Base-by-base conservation (phyloP, 2,888 invertebrate species). In the Blastobasis lacticolella region DNA sequence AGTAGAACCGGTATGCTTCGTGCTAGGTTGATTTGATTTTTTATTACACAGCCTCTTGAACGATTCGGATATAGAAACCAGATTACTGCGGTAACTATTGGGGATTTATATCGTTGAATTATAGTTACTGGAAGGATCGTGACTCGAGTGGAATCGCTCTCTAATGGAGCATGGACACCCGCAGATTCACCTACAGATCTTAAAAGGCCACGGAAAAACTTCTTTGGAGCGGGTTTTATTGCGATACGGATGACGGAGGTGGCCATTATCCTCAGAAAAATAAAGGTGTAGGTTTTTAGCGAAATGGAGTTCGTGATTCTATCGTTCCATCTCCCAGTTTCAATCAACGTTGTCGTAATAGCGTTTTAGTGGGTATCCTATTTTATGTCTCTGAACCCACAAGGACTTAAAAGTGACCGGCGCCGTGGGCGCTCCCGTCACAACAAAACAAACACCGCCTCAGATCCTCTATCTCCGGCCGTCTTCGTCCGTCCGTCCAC, bases 381-480 rank as follows among this genome's bases (percentile, higher is more conserved):
- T 23, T 23, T 23, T 23, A 23, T 23, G 23, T 23, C 23, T 23
- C 1, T 23, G 23, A 23, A 23, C 23, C 43, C 45, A n/a, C 47
- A 50, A 49, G 50, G 45, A 51, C 53, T 64, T 56, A 68, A 64
- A 66, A 60, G 57, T 45, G 60, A 71, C 74, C 78, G 80, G 80
- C 76, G 81, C 81, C 78, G 55, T 73, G 62, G 74, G 78, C 75
- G 55, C 68, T 75, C 78, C 73, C 75, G 71, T 75, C 74, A 72
- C 67, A 69, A 74, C 79, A 81, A 81, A 82, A 80, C 79, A 81
- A 80, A 81, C 71, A 75, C 63, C 63, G 67, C 60, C 67, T 59
- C 57, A 59, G 72, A 74, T 73, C 59, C 60, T 71, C 76, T 74
- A 23, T 23, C 23, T 23, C 23, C 23, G 23, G 23, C 23, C 23